A percentile compares a stretch with the other conserved stretches of the same genome.
phyloP scores from a whole-genome alignment of 2,113 vertebrate genomes.

The Myotis brandtii region DNA sequence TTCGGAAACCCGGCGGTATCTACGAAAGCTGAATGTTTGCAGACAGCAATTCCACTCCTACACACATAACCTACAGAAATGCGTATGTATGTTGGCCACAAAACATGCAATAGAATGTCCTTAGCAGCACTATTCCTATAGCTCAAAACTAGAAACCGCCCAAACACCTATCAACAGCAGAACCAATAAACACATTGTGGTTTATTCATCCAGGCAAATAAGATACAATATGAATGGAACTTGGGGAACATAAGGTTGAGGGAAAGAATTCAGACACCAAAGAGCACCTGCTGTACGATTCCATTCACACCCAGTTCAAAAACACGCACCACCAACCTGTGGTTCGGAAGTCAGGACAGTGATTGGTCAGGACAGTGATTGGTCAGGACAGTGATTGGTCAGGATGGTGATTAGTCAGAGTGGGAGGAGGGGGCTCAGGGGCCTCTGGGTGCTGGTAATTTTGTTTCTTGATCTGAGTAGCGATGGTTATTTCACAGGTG shows the following conservation, averaged over 20 bases:
- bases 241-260: background rate
- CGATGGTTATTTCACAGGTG: background rate
- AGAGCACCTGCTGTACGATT: background rate
- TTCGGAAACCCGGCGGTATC: background rate
- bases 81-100: background rate
- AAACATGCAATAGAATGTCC: background rate
- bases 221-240: background rate
- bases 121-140: background rate
- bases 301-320: background rate
- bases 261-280: background rate
- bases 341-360: background rate
- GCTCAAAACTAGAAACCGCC: background rate
- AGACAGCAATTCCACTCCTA: background rate
- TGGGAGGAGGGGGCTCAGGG: accelerated
- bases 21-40: background rate
- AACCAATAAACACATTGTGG: background rate
- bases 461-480: background rate
- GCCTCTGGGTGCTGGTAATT: background rate
- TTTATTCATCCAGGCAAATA: background rate
- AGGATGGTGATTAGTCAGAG: too few species aligned
- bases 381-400: too few species aligned
- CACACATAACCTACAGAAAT: background rate
- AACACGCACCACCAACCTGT: background rate
- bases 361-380: too few species aligned
- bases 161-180: background rate